Evolutionary conservation across 2,888 invertebrate genomes (phyloP), one percentile per base, ranked within the genome.

Genomic region (Panopea generosa): DNA sequence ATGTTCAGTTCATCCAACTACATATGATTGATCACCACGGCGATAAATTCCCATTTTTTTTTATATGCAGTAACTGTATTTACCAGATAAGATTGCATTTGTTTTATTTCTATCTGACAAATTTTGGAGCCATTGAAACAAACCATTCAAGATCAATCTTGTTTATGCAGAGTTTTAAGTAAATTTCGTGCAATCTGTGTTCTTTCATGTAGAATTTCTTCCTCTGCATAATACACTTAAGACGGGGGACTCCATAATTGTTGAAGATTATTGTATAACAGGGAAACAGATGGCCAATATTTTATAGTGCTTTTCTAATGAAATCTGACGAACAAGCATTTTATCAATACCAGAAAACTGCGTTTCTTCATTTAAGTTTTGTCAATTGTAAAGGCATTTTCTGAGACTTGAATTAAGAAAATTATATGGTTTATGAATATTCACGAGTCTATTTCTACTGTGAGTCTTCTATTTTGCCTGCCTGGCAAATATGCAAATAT

Each of bases 91-190:
- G 45, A 45, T 45, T 65, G 69, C 75, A 61, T 65, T 75, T 75
- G 75, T 75, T 75, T 75, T 61, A 57, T 50, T 56, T 65, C 69
- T 49, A 66, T 27, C 65, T 75, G 75, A 75, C 75, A 75, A 69
- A 65, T 61, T 56, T 49, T 43, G 33, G 45, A 60, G 53, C 40
- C 29, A 60, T 55, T 75, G 75, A 75, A 65, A 75, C 60, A 65
- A 70, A 75, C 65, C 75, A 75, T 52, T 49, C 26, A 69, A 70
- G 61, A 75, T 75, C 75, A 69, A 75, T 75, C 69, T 65, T 75
- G 60, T 75, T 75, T 75, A 75, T 75, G 65, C 75, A 75, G 59
- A 61, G 65, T 59, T 74, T 73, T 67, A 73, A 73, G 73, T 57
- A 62, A 63, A 62, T 73, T 73, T 73, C 62, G 57, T 57, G 27